A percentile compares a stretch with the other conserved stretches of the same genome.
Evolutionary conservation across 2,113 vertebrate genomes (phyloP).

Genomic region (Phyllostomus hastatus): DNA sequence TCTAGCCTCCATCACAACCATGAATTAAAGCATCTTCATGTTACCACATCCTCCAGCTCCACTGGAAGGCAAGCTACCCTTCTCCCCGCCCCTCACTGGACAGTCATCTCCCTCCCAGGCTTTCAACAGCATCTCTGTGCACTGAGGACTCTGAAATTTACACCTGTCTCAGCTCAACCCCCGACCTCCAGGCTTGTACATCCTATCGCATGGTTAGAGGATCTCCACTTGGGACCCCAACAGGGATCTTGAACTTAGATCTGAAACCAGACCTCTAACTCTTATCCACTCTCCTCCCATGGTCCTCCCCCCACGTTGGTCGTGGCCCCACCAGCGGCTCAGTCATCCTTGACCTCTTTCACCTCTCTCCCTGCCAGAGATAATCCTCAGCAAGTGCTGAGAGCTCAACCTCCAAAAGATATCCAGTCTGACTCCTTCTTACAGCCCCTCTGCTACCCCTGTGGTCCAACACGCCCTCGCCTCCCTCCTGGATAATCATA

Average conservation of each 20-base stretch:
- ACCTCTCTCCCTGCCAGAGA: background rate
- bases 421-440: background rate
- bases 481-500: background rate
- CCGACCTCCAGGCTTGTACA: background rate
- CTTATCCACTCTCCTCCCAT: rapidly evolving
- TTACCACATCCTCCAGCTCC: too few relatives aligned
- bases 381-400: background rate
- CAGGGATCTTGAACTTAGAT: background rate
- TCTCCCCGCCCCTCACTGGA: background rate
- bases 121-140: background rate
- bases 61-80: background rate
- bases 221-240: background rate
- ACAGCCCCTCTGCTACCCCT: background rate
- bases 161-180: background rate
- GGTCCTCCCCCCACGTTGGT: background rate
- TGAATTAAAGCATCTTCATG: background rate
- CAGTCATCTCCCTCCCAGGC: background rate
- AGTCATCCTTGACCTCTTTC: background rate
- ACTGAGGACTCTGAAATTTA: background rate
- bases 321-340: background rate
- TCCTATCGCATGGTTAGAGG: background rate
- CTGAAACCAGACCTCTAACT: background rate
- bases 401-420: background rate
- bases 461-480: background rate
- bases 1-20: background rate